Conservation (phyloP, 2,888 invertebrate species). For the Tuberolachnus salignus region DNA sequence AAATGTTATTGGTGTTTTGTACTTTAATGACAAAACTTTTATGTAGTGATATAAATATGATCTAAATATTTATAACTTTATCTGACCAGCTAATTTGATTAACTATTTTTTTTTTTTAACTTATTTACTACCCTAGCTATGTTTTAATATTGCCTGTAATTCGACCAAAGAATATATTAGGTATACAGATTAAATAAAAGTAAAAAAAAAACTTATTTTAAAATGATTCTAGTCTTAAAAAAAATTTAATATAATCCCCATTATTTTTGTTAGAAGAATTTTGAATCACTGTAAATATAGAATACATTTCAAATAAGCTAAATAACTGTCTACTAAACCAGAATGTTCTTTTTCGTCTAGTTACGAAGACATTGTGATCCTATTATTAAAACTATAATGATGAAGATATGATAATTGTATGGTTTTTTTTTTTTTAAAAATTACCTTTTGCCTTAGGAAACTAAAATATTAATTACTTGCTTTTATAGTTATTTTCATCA, state of each 20-base stretch:
- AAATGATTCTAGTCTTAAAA: too few species aligned
- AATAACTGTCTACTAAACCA: neutral
- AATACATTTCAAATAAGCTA: neutral
- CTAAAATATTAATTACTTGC: neutral
- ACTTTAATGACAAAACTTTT: constrained; percentile 21
- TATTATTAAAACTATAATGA: neutral
- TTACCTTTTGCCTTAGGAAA: neutral
- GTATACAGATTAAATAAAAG: neutral
- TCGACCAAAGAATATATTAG: neutral
- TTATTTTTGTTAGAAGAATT: neutral
- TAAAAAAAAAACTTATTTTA: too few species aligned
- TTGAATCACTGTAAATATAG: neutral
- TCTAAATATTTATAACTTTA: constrained; percentile 1
- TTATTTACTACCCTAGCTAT: neutral
- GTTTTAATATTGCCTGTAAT: neutral
- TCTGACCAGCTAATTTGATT: neutral
- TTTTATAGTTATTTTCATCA: neutral
- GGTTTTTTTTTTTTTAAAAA: neutral
- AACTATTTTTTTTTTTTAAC: neutral
- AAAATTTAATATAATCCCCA: too few species aligned
- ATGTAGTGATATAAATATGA: neutral
- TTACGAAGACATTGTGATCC: neutral
- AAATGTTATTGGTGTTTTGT: constrained; percentile 9
- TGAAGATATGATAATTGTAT: neutral
- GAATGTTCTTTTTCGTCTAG: neutral